Evolutionary conservation across 2,113 vertebrate genomes (phyloP).

Genomic region (Sceloporus tristichus): DNA sequence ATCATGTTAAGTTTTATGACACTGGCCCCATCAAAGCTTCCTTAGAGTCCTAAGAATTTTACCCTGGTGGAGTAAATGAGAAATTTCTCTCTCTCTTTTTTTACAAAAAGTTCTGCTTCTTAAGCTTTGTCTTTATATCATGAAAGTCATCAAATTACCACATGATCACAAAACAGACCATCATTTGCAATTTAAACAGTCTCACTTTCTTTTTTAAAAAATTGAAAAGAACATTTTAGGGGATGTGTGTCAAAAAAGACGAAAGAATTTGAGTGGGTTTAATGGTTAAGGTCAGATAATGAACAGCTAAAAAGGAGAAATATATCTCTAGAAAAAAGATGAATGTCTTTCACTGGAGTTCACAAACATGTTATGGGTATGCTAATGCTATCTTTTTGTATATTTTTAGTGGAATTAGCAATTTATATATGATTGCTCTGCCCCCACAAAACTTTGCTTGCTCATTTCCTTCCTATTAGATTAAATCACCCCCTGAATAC

Average conservation of each 20-base stretch:
- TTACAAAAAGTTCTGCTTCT: neutral
- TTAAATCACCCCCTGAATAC: slow-evolving; percentile 1
- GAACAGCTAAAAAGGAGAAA: neutral
- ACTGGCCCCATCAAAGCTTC: neutral
- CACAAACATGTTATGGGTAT: neutral
- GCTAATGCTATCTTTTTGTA: neutral
- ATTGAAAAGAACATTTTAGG: neutral
- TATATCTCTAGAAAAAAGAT: neutral
- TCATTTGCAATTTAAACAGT: neutral
- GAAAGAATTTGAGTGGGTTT: neutral
- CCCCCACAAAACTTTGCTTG: slow-evolving; percentile 4
- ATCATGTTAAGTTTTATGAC: too few species aligned
- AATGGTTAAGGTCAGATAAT: neutral
- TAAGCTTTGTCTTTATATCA: neutral
- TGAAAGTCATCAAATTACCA: neutral
- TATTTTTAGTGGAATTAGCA: slow-evolving; percentile 15
- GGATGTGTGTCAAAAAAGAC: neutral
- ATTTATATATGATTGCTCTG: slow-evolving; percentile 4
- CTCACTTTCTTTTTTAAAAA: neutral
- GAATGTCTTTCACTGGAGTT: neutral
- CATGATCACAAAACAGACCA: neutral
- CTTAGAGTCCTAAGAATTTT: neutral
- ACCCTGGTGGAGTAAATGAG: neutral
- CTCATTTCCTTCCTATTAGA: slow-evolving; percentile 18
- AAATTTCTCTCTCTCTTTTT: neutral